A percentile compares a stretch with the other conserved stretches of the same genome.
phyloP scores from a whole-genome alignment of 2,888 invertebrate genomes.

The Aelia acuminata region DNA sequence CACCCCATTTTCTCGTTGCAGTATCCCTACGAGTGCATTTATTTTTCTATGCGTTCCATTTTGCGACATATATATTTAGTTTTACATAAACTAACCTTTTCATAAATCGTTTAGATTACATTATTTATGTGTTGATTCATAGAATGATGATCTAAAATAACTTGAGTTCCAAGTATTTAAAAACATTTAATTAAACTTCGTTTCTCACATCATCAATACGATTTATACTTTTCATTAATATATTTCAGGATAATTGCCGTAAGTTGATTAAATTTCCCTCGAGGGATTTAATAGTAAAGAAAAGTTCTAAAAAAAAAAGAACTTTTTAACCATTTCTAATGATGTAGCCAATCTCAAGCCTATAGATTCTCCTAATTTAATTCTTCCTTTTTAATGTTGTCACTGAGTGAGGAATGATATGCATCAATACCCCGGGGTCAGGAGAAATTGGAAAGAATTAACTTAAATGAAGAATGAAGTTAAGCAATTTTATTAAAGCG shows the following conservation, averaged over 20 bases:
- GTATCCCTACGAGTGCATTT: no score
- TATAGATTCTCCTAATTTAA: background rate
- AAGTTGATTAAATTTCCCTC: background rate
- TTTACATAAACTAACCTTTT: no score
- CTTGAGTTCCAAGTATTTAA: no score
- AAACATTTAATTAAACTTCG: no score
- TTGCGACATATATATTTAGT: no score
- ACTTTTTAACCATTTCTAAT: background rate
- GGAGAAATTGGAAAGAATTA: conserved; percentile 23
- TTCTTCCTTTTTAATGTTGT: background rate
- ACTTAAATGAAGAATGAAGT: conserved; percentile 35
- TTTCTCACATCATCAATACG: no score
- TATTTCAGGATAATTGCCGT: background rate
- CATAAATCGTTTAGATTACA: no score
- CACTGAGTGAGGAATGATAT: background rate
- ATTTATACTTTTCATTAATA: background rate
- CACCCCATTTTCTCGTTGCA: no score
- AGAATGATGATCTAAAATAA: no score
- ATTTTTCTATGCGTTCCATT: no score
- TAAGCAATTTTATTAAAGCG: conserved; percentile 23
- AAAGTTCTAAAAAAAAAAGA: background rate
- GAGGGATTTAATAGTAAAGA: background rate
- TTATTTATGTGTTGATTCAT: no score
- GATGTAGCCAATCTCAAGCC: background rate
- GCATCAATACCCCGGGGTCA: background rate